Evolutionary conservation across 2,888 invertebrate genomes (phyloP), one percentile per base, ranked within the genome.

Genomic region (Chrysodeixis includens): DNA sequence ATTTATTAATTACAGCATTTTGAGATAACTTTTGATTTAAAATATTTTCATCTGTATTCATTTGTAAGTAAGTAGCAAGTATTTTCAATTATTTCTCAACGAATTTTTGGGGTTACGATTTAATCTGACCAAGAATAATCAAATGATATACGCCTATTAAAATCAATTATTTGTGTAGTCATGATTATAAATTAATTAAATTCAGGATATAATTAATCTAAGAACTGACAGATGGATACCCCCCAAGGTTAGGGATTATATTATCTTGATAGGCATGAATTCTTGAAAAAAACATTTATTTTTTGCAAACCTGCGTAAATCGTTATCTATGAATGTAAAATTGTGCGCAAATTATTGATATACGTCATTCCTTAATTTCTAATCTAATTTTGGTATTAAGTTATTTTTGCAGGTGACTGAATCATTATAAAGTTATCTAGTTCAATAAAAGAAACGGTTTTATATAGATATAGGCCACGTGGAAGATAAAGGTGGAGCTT

Each of bases 251-350:
- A 14, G 0, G 46, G 64, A 76, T 76, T 58, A 71, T 5, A 52
- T 71, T 71, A 30, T 14, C 26, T 20, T 12, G n/a, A 14, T 52
- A 26, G 12, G 9, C 14, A 14, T 20, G 14, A 22, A 52, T 52
- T 14, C 52, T 52, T 26, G 14, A 5, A n/a, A 18, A 14, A 7
- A 12, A 22, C 2, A 22, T 4, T 14, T 14, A 22, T 51, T 22
- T 60, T 54, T 40, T 60, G 26, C 12, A 32, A 70, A 70, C n/a
- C 70, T 80, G 78, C 81, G 78, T 62, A 78, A 51, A 70, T 51
- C 14, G 6, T 60, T 72, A 78, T 78, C 77, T n/a, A n/a, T n/a
- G n/a, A 52, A 35, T 20, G 44, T 22, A 30, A 57, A 66, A 63
- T 56, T 30, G 63, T 52, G 53, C 62, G 66, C 40, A 62, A 2